Base-by-base conservation (phyloP, 2,113 vertebrate genomes). In the Spizaetus ornatus region DNA sequence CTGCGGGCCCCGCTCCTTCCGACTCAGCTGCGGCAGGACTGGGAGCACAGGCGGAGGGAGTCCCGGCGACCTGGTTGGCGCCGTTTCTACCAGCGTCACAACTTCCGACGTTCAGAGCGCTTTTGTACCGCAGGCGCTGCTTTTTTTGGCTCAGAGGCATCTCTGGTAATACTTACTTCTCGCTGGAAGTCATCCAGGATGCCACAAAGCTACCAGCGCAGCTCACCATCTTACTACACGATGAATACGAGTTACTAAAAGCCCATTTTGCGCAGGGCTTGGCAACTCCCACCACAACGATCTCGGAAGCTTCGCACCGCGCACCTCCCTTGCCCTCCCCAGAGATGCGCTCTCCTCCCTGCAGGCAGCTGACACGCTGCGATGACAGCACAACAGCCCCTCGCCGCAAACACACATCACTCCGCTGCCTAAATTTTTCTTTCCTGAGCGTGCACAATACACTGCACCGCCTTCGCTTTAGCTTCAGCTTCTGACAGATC, bases 151-250 rank as follows among this genome's bases (percentile, higher is more conserved):
- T 25, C 10, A 36, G n/a, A 31, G 59, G 32, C n/a, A 18, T 2
- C 59, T 32, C 40, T 45, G 6, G 31, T 0, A 4, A 14, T 1
- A 11, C 53, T 15, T 31, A 7, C 3, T 20, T 10, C n/a, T 8
- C 17, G 52, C n/a, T 73, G 52, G 26, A 34, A 50, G 59, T 0
- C 22, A n/a, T 20, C n/a, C 34, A 13, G 72, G 9, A 25, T 6
- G 52, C 18, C 66, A 63, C n/a, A 20, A 21, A 16, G 43, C 50
- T 12, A 59, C 43, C 45, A 16, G 67, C 19, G 7, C 61, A 11
- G 36, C 40, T 18, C 23, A 25, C 38, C 5, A 1, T 8, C 38
- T 48, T 3, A 27, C 8, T 0, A 43, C 9, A 0, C 0, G 16
- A 42, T 1, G 36, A 69, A 31, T 4, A 7, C 29, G 5, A n/a